Base-by-base conservation (phyloP, 2,888 invertebrate genomes). In the Orchestes rusci region DNA sequence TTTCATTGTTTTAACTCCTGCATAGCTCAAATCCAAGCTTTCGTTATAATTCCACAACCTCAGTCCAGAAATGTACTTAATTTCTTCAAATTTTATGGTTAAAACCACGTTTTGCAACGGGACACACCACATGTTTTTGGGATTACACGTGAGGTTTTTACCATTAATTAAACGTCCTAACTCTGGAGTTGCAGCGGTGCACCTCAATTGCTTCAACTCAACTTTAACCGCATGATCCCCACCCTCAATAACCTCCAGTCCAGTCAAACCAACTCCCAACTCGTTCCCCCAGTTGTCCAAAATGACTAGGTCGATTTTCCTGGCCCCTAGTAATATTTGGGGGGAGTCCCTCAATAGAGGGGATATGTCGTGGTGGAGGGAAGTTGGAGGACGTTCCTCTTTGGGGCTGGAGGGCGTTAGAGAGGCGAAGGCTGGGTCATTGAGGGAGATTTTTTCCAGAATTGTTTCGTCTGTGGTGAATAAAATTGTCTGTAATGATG, bases 11-110 rank as follows among this genome's bases (percentile, higher is more conserved):
- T 74, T 73, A 38, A 74, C 80, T 37, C 82, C 82, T 31, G 74
- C 74, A 59, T 79, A 79, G 12, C 80, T 75, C 19, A 75, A 61
- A 53, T 87, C 86, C 57, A 79, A 72, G 53, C 76, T 79, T 43
- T 77, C 79, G 64, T 89, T 89, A 68, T 87, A 89, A 68, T 89
- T 89, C 88, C 88, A 89, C 34, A 89, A 59, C 37, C 81, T 73
- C 17, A 89, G 68, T 39, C 65, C 67, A 16, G 64, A 61, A 39
- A 66, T 53, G 43, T 63, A 66, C 29, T 59, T 57, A 39, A 62
- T 58, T 16, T 54, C 48, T 12, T 61, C 54, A 39, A 68, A 64
- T 32, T 52, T 51, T 13, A 66, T 43, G 4, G 59, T 58, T 40
- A 68, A 55, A 18, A 56, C 36, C n/a, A 64, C 48, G 31, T 57